Conservation (phyloP, 2,113 vertebrate genomes). For the Pelmatolapia mariae region DNA sequence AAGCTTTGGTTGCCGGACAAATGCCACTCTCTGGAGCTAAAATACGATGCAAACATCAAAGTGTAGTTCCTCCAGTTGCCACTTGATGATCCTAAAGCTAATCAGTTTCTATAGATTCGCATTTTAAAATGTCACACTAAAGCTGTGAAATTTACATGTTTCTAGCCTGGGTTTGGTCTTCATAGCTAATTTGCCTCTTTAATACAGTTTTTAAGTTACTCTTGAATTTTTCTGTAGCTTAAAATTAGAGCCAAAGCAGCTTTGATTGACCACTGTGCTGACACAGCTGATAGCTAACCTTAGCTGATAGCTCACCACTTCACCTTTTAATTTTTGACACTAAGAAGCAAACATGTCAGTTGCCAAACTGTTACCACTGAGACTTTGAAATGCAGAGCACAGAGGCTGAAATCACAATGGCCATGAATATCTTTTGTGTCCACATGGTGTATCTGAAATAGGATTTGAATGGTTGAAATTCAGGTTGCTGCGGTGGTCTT, state of each 20-base stretch:
- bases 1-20: not conserved
- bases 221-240: not conserved
- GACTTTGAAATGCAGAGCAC: not conserved
- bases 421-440: not conserved
- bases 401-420: rapidly evolving
- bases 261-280: not conserved
- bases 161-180: not conserved
- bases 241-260: not conserved
- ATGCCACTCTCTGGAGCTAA: not conserved
- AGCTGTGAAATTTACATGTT: not conserved
- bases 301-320: not conserved
- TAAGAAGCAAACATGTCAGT: not conserved
- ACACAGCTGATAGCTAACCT: not conserved
- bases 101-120: not conserved
- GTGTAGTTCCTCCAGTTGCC: not conserved
- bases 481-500: not conserved
- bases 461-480: not conserved
- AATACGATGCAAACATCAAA: not conserved
- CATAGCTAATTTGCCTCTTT: no score
- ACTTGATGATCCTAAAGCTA: not conserved
- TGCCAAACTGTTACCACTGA: not conserved
- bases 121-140: not conserved
- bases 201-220: not conserved
- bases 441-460: not conserved
- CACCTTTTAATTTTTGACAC: not conserved